A percentile compares a stretch with the other conserved stretches of the same genome.
Evolutionary conservation across 2,113 vertebrate genomes (phyloP).

Genomic region (Zosterops lateralis): DNA sequence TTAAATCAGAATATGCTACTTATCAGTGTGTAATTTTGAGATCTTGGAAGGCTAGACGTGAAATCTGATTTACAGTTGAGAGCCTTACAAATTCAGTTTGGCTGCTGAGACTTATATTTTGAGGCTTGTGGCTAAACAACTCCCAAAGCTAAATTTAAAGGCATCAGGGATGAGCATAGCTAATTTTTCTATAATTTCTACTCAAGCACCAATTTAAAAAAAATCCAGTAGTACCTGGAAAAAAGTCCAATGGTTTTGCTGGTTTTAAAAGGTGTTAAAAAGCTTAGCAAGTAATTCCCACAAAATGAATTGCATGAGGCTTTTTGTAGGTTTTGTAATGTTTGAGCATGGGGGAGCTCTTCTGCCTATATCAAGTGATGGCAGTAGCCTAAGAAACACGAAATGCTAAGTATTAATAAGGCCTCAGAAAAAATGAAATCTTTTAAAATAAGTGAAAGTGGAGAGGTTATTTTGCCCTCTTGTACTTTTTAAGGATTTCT

Average conservation of each 20-base stretch:
- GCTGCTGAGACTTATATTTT: not conserved
- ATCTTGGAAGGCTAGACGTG: not conserved
- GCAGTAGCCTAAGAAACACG: not conserved
- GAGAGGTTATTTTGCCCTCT: not conserved
- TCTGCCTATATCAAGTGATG: not conserved
- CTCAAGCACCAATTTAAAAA: not conserved
- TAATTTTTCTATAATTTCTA: not conserved
- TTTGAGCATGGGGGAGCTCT: not conserved
- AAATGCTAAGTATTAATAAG: not conserved
- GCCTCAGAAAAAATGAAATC: not conserved
- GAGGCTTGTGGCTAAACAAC: not conserved
- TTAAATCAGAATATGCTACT: not conserved
- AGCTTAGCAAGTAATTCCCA: not conserved
- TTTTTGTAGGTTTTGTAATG: not conserved
- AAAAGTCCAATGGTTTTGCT: not conserved
- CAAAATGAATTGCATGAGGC: not conserved
- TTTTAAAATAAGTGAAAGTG: not conserved
- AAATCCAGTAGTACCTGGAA: not conserved
- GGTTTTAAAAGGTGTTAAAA: not conserved
- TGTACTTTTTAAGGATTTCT: not conserved
- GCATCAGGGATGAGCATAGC: not conserved
- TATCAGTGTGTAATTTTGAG: not conserved
- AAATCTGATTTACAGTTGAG: not conserved
- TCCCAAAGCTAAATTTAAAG: not conserved
- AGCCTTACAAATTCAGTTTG: not conserved